A percentile compares a stretch with the other conserved stretches of the same genome.
phyloP scores from a whole-genome alignment of 2,888 invertebrate species.

The Drosophila planitibia region DNA sequence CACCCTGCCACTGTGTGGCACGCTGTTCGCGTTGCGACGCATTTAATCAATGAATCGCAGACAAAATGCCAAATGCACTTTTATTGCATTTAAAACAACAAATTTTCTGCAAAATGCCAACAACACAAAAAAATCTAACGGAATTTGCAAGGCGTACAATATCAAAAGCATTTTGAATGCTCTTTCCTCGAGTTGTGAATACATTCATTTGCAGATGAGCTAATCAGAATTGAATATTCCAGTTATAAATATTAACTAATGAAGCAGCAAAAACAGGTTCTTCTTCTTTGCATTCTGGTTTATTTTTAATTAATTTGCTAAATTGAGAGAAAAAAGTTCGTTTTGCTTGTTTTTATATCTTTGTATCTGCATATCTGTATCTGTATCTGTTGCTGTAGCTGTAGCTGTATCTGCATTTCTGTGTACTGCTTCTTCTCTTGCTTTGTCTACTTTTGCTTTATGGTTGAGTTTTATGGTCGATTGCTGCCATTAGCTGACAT shows the following conservation, averaged over 20 bases:
- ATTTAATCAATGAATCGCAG: slow-evolving; percentile 78
- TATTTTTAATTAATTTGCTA: slow-evolving; percentile 22
- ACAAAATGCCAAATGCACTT: slow-evolving; percentile 76
- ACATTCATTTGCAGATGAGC: slow-evolving; percentile 27
- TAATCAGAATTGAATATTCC: slow-evolving; percentile 32
- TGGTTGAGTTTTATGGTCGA: slow-evolving; percentile 28
- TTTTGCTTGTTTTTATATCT: background rate
- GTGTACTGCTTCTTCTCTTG: background rate
- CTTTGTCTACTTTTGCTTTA: slow-evolving; percentile 4
- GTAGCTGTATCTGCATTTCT: background rate
- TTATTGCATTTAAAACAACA: slow-evolving; percentile 81
- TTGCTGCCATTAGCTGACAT: slow-evolving; percentile 39
- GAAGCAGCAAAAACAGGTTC: slow-evolving; percentile 46
- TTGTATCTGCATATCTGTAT: slow-evolving; percentile 1
- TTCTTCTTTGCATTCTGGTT: slow-evolving; percentile 6
- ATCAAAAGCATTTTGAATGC: slow-evolving; percentile 23
- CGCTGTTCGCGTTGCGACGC: slow-evolving; percentile 41
- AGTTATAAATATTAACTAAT: slow-evolving; percentile 43
- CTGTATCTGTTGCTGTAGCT: background rate
- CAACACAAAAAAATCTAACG: slow-evolving; percentile 45
- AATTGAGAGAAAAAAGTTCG: slow-evolving; percentile 15
- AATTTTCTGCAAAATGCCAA: slow-evolving; percentile 61
- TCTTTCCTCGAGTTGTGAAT: slow-evolving; percentile 18
- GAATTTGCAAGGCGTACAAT: background rate
- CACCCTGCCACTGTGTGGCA: slow-evolving; percentile 1